These are phyloP conservation scores for Macrosiphum euphorbiae DNA, from an alignment of 2,888 invertebrate genomes.

Conservation along the genomic window DNA sequence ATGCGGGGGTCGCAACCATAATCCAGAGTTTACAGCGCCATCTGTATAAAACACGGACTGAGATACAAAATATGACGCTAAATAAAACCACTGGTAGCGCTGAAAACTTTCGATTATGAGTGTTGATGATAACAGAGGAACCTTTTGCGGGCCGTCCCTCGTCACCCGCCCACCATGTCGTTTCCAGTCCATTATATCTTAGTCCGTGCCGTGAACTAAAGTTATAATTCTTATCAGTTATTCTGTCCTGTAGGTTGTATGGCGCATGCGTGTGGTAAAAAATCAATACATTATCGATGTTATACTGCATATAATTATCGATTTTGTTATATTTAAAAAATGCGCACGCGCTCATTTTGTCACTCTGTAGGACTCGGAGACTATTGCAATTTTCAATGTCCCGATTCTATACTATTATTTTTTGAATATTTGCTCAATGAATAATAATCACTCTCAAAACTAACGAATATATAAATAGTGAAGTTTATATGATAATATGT, in stretches of 20 bases:
- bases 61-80: too few species aligned
- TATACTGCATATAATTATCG: conserved; percentile 15
- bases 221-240: background rate
- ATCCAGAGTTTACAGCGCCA: too few species aligned
- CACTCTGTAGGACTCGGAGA: background rate
- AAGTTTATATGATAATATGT: background rate
- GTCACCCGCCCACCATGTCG: too few species aligned
- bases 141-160: too few species aligned
- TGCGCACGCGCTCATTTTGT: conserved; percentile 75
- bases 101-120: too few species aligned
- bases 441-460: background rate
- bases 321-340: conserved; percentile 69
- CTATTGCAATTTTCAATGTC: background rate
- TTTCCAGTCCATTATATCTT: too few species aligned
- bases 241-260: background rate
- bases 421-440: conserved; percentile 23
- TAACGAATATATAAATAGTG: background rate
- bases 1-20: too few species aligned
- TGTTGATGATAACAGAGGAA: too few species aligned
- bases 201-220: too few species aligned
- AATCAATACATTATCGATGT: conserved; percentile 60
- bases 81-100: too few species aligned
- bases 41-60: too few species aligned
- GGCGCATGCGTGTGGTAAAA: conserved; percentile 42
- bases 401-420: background rate